Evolutionary conservation across 2,888 invertebrate species (phyloP).

Genomic region (Trissoscelio sp.): DNA sequence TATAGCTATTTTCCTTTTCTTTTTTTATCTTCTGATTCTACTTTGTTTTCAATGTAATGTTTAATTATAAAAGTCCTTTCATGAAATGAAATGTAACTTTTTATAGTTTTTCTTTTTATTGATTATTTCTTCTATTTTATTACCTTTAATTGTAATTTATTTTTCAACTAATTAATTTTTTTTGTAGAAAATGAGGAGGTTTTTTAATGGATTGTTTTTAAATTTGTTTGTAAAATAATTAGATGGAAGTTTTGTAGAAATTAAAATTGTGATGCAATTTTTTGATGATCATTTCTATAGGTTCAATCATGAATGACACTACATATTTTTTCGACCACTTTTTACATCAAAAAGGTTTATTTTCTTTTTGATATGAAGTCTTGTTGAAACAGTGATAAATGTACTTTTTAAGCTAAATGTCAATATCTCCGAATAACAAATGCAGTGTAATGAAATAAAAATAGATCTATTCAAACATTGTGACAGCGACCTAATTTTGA

Average conservation of each 20-base stretch:
- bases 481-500: neutral
- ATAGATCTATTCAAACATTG: neutral
- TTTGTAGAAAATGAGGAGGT: too few relatives aligned
- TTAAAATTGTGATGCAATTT: too few relatives aligned
- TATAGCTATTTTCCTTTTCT: too few relatives aligned
- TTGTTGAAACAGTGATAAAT: neutral
- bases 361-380: neutral
- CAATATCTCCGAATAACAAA: constrained; percentile 11
- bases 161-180: too few relatives aligned
- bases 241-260: too few relatives aligned
- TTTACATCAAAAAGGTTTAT: neutral
- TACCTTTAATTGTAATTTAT: too few relatives aligned
- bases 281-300: too few relatives aligned
- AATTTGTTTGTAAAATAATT: too few relatives aligned
- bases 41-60: constrained; percentile 1
- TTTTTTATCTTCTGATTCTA: too few relatives aligned
- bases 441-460: constrained; percentile 23
- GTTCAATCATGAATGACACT: neutral
- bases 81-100: neutral
- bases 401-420: constrained; percentile 15
- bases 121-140: too few relatives aligned
- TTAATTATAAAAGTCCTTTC: neutral
- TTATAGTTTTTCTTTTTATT: too few relatives aligned
- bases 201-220: too few relatives aligned
- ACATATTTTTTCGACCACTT: neutral